A percentile compares a stretch with the other conserved stretches of the same genome.
phyloP scores from a whole-genome alignment of 1,140 invertebrate species.

The Battus philenor region DNA sequence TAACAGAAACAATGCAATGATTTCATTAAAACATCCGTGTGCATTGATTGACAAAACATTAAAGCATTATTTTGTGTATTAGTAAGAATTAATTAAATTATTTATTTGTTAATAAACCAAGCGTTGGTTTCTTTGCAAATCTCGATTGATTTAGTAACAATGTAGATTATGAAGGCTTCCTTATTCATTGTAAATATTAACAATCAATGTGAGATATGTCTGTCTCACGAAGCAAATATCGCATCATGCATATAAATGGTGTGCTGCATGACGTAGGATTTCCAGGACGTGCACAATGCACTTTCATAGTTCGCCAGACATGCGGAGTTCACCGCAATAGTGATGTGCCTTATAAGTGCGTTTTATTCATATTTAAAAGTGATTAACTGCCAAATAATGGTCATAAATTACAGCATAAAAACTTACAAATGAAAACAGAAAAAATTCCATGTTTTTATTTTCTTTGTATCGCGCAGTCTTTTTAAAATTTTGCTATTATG shows the following conservation, averaged over 20 bases:
- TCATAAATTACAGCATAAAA: no score
- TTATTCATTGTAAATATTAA: conserved; percentile 25
- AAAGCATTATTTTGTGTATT: no score
- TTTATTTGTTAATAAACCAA: conserved; percentile 17
- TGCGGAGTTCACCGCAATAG: conserved; percentile 41
- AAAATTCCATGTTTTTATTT: no score
- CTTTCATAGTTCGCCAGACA: conserved; percentile 61
- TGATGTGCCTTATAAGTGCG: conserved; percentile 25
- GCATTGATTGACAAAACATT: no score
- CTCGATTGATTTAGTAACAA: conserved; percentile 6
- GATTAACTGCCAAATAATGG: no score
- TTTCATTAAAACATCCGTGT: no score
- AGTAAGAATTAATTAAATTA: no score
- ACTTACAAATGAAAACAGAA: no score
- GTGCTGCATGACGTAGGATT: conserved; percentile 51
- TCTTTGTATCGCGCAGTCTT: no score
- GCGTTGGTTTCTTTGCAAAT: conserved; percentile 17
- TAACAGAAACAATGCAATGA: no score
- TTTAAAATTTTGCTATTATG: no score
- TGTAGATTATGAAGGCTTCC: conserved; percentile 3
- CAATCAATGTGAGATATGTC: conserved; percentile 28
- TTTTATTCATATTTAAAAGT: no score
- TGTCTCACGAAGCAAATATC: conserved; percentile 37
- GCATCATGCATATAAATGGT: conserved; percentile 44
- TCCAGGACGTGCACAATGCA: conserved; percentile 66